Evolutionary conservation across 2,113 vertebrate genomes (phyloP), one percentile per base, ranked within the genome.

Genomic region (Perccottus glenii): DNA sequence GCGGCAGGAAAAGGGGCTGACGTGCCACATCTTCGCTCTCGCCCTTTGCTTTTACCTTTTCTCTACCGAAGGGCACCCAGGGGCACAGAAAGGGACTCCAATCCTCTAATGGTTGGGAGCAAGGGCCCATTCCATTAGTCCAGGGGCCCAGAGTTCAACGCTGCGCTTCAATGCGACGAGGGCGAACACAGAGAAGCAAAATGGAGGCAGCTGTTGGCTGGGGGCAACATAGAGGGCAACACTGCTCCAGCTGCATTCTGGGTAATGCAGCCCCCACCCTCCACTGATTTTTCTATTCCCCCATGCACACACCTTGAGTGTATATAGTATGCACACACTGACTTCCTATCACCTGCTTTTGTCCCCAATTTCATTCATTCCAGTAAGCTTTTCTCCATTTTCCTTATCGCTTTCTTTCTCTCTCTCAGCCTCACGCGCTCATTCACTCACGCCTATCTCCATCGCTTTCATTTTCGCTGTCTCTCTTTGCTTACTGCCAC

Each of bases 91-190:
- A 83, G 82, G 83, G 73, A 88, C 80, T 80, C 81, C 91, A 86
- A 85, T 91, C 81, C 85, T 87, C 85, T 92, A 90, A 92, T 92
- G 89, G 85, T 84, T 78, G 81, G 61, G 66, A 83, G 78, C 75
- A 53, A 87, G 82, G 87, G 85, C 84, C 89, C 90, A 88, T 90
- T 91, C 90, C 86, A 91, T 91, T 90, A 92, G 79, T 85, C 78
- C 77, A 78, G 82, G 81, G 83, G 78, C 83, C 81, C 78, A 78
- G 83, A 78, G 89, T 91, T 89, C 88, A 91, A 64, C n/a, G 27
- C 78, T 59, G 78, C 80, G 81, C 60, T 75, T 74, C 82, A 35
- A 61, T 15, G 15, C 27, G 57, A 67, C 60, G 67, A 84, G 77
- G 84, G 77, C 6, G 60, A 82, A 86, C 38, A 58, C 38, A 42